Conservation (phyloP, 2,113 vertebrate species). For the Macheiramphus alcinus region DNA sequence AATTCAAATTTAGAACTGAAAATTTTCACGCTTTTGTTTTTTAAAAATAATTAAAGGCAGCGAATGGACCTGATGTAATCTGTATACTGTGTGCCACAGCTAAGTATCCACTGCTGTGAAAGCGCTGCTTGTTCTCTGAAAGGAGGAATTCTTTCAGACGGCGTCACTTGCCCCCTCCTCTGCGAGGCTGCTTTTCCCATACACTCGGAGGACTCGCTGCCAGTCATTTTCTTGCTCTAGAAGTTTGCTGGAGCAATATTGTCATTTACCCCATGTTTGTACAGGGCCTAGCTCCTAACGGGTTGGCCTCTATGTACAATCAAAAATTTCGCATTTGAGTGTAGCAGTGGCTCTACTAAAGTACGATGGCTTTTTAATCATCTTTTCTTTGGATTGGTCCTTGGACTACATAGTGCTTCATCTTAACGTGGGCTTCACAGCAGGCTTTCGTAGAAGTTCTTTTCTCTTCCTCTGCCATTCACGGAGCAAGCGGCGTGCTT, state of each 20-base stretch:
- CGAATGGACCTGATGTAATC: constrained; percentile 15
- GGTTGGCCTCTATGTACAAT: neutral
- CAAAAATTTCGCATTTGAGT: neutral
- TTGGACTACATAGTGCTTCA: neutral
- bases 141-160: constrained; percentile 40
- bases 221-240: neutral
- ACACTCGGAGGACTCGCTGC: neutral
- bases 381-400: neutral
- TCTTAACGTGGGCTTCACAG: neutral
- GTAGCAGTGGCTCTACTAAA: neutral
- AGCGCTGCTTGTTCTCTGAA: constrained; percentile 52
- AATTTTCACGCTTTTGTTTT: neutral
- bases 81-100: neutral
- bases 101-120: constrained; percentile 32
- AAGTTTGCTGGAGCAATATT: neutral
- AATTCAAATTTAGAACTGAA: neutral
- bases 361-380: neutral
- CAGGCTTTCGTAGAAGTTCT: neutral
- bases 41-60: neutral
- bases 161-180: constrained; percentile 16
- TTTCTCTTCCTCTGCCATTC: neutral
- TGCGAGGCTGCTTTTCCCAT: neutral
- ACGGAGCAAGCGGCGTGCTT: accelerated
- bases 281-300: neutral
- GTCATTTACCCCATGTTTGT: neutral